Base-by-base conservation (phyloP, 1,140 invertebrate species). In the Ceratitis capitata region DNA sequence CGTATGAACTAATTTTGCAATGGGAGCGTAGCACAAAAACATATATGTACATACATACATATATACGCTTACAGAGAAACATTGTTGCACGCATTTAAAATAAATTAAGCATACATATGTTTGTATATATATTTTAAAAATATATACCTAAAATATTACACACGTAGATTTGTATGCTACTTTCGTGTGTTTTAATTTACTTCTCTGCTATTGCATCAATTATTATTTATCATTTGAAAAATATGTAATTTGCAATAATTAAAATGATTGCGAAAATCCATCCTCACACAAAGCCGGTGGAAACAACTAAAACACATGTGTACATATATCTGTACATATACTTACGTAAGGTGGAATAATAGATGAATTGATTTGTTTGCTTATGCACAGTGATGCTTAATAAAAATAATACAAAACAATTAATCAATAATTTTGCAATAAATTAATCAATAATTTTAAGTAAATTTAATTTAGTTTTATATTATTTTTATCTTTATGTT, bases 1-100 rank as follows among this genome's bases (percentile, higher is more conserved):
- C 64, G 64, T 32, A 69, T 39, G 69, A 78, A n/a, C 10, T 78
- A 78, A 45, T 78, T 69, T 78, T 42, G 69, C 69, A 78, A 78
- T 26, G 69, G 39, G 69, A 78, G 69, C 69, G 39, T 10, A 45
- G 9, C 23, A 3, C 16, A 56, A n/a, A 56, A 9, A 47, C 6
- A 26, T 74, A 61, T 32, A 32, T 0, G 10, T n/a, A 74, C 4
- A 74, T 74, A 74, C 2, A 29, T 29, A 29, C 56, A 29, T 9
- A n/a, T 12, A 42, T 19, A 3, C 3, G 19, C 6, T 19, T 19
- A 19, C 19, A 56, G 19, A 16, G 19, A 56, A 19, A 56, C 53
- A 56, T 56, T 10, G 12, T 10, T 56, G 53, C 53, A 56, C n/a
- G 19, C 53, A 19, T 14, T n/a, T n/a, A n/a, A n/a, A n/a, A n/a